Conservation (phyloP, 1,140 invertebrate species). For the Reticulitermes speratus region DNA sequence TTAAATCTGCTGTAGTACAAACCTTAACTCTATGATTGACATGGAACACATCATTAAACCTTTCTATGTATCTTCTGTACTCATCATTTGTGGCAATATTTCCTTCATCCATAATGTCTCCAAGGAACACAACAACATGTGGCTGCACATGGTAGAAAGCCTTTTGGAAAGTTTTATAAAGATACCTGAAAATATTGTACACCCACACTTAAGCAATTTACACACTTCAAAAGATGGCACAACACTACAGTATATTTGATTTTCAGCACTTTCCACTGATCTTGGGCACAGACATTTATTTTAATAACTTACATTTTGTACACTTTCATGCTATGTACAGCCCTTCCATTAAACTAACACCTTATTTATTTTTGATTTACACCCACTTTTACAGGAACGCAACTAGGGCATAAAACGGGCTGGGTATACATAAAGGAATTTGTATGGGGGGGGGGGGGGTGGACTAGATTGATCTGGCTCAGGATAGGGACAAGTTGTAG, state of each 20-base stretch:
- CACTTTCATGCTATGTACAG: background rate
- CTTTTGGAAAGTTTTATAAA: slow-evolving; percentile 72
- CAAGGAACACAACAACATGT: slow-evolving; percentile 84
- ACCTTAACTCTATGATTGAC: background rate
- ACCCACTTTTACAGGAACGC: no score
- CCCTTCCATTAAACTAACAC: no score
- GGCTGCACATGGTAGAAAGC: slow-evolving; percentile 74
- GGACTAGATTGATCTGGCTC: no score
- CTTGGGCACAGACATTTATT: background rate
- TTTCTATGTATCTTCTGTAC: slow-evolving; percentile 67
- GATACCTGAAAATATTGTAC: slow-evolving; percentile 58
- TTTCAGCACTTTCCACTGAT: background rate
- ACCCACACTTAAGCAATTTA: background rate
- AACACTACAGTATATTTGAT: slow-evolving; percentile 16
- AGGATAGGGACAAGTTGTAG: no score
- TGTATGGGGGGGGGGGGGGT: no score
- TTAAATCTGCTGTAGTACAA: background rate
- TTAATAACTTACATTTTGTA: background rate
- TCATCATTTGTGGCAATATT: slow-evolving; percentile 68
- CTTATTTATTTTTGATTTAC: no score
- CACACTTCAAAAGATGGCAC: no score
- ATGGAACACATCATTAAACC: slow-evolving; percentile 72
- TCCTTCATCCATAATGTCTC: slow-evolving; percentile 92
- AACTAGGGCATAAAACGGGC: no score
- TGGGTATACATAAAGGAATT: no score